Base-by-base conservation (phyloP, 2,797 vertebrate genomes). In the Phoebastria nigripes region DNA sequence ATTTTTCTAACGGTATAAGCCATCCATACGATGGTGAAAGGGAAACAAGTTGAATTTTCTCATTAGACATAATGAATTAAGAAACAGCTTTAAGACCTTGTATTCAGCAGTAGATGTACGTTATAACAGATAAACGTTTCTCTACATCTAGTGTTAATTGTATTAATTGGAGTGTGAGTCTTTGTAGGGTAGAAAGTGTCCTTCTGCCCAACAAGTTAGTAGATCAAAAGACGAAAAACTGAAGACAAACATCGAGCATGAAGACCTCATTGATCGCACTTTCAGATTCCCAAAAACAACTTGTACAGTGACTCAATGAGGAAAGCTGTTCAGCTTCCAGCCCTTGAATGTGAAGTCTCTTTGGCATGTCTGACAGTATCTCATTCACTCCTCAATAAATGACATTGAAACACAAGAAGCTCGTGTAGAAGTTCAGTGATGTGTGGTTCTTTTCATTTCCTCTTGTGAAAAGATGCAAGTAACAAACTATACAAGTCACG, bases 311-410 rank as follows among this genome's bases (percentile, higher is more conserved):
- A 96, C 97, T 97, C 95, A 84, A 89, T 96, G 93, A 97, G 97
- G 97, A 96, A 97, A 97, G 97, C 97, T 96, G 91, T 93, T 93
- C 95, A 92, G 97, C 98, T 97, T 97, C 97, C 97, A 97, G 97
- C 98, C 98, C 98, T 97, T 98, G 97, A 98, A 98, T 98, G 98
- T 98, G 98, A 98, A 98, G 97, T 98, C 97, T 98, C 90, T 92
- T 97, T 98, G 98, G 98, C 98, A 97, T 97, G 98, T 98, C 97
- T 98, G 97, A 96, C 98, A 97, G 98, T 97, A 96, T 97, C 97
- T 98, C 97, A 87, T 98, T 98, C 98, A 98, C 98, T 98, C 97
- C 97, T 98, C 97, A 98, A 98, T 98, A 98, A 98, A 98, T 97
- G 97, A 97, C 96, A 80, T 97, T 98, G 94, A 98, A 98, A 98